Evolutionary conservation across 64 coral and sea anemone species (phyloP).

Genomic region (Dendrophyllia cribrosa): DNA sequence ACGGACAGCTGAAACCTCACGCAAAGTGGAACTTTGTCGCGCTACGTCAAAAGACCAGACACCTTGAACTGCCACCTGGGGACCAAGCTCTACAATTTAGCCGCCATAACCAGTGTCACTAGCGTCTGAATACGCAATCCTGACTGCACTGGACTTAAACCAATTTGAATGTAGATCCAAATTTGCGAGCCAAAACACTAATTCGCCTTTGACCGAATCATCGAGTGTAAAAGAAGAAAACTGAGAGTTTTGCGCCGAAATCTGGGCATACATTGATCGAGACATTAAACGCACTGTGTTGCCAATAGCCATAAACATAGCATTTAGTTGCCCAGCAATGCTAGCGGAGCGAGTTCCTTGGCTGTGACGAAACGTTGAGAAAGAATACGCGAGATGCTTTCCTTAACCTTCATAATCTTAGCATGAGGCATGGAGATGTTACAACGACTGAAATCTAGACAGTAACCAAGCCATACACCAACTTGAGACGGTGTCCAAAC

Average conservation of each 20-base stretch:
- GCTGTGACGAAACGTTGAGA: background rate
- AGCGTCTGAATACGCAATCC: constrained; percentile 66
- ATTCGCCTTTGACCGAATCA: constrained; percentile 35
- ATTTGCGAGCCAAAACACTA: constrained; percentile 59
- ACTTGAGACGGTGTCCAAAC: constrained; percentile 48
- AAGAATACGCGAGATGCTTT: constrained; percentile 25
- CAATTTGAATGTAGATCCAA: constrained; percentile 30
- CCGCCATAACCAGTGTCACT: constrained; percentile 63
- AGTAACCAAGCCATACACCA: constrained; percentile 46
- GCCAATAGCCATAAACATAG: constrained; percentile 61
- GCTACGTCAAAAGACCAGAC: constrained; percentile 33
- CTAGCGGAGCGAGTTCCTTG: constrained; percentile 26
- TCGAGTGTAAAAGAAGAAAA: background rate
- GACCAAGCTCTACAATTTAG: constrained; percentile 60
- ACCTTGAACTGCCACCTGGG: constrained; percentile 60
- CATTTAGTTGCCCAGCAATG: constrained; percentile 53
- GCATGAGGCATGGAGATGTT: constrained; percentile 11
- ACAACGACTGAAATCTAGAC: constrained; percentile 14
- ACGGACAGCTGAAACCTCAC: constrained; percentile 23
- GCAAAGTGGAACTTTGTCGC: constrained; percentile 31
- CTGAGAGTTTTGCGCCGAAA: constrained; percentile 40
- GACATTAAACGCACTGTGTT: constrained; percentile 61
- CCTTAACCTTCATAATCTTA: constrained; percentile 36
- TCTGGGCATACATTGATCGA: constrained; percentile 32
- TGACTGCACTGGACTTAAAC: constrained; percentile 63